Percentiles rank a stretch among this genome's conserved stretches.
phyloP scores from a whole-genome alignment of 2,797 vertebrate genomes.

The Telmatherina bonti region DNA sequence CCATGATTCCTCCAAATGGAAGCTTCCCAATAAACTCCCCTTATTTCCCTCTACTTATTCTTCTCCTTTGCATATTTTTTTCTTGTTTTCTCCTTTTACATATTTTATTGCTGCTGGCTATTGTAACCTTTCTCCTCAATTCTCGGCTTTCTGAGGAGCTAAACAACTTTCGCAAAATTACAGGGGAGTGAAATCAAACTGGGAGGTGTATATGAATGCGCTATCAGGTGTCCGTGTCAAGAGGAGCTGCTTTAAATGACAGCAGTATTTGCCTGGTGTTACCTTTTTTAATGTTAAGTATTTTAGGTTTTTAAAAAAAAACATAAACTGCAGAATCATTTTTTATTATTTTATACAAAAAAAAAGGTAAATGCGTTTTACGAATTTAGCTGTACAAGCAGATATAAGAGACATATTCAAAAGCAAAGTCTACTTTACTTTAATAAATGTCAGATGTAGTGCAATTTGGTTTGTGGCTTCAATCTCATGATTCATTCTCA shows the following conservation, averaged over 20 bases:
- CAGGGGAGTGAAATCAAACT: conserved; percentile 29
- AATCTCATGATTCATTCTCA: too few species aligned
- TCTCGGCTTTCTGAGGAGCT: conserved; percentile 36
- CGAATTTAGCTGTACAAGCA: background rate
- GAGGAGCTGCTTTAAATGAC: conserved; percentile 5
- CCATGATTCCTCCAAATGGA: conserved; percentile 30
- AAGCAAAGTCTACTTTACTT: too few species aligned
- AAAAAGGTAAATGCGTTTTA: too few species aligned
- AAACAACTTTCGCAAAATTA: conserved; percentile 42
- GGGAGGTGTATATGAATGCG: conserved; percentile 26
- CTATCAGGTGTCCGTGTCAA: conserved; percentile 19
- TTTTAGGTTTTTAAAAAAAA: background rate
- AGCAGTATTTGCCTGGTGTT: too few species aligned
- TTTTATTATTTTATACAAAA: too few species aligned
- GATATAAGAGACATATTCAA: too few species aligned
- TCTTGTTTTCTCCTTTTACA: conserved; percentile 9
- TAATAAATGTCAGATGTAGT: too few species aligned
- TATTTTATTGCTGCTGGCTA: conserved; percentile 35
- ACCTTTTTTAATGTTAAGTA: background rate
- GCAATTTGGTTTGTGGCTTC: too few species aligned
- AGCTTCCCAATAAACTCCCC: conserved; percentile 49
- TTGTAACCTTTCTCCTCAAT: conserved; percentile 29
- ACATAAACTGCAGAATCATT: too few species aligned
- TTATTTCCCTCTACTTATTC: conserved; percentile 31
- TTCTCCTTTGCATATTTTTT: conserved; percentile 27